A percentile compares a stretch with the other conserved stretches of the same genome.
Conservation (phyloP, 2,797 vertebrate genomes). For the Furcifer pardalis region DNA sequence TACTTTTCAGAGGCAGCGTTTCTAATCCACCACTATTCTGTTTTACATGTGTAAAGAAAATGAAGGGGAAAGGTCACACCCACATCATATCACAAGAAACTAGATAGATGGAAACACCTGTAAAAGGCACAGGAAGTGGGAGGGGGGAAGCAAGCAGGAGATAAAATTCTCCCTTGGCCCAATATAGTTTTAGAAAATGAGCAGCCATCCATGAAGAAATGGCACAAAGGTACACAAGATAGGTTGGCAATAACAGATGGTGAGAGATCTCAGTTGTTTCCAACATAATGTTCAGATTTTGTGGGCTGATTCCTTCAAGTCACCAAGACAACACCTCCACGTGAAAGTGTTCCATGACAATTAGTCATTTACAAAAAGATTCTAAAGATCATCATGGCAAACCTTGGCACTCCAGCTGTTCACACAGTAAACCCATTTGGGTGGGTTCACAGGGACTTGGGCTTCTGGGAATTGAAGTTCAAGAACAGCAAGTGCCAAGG, state of each 20-base stretch:
- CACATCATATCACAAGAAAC: too few relatives aligned
- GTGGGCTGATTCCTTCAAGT: not conserved
- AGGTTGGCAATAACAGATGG: slow-evolving; percentile 27
- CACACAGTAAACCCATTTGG: too few relatives aligned
- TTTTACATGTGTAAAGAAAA: not conserved
- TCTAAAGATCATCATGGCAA: too few relatives aligned
- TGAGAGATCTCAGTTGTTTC: not conserved
- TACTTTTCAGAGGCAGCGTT: not conserved
- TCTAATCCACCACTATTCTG: not conserved
- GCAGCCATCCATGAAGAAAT: slow-evolving; percentile 6
- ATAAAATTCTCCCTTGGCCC: not conserved
- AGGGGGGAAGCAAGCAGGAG: not conserved
- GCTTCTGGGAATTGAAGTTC: too few relatives aligned
- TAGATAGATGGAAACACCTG: not conserved
- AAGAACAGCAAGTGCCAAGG: too few relatives aligned
- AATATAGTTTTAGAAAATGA: slow-evolving; percentile 26
- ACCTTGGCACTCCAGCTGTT: too few relatives aligned
- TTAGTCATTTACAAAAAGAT: slow-evolving; percentile 3
- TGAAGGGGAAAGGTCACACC: too few relatives aligned
- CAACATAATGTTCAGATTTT: not conserved
- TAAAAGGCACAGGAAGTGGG: not conserved
- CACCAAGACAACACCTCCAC: not conserved
- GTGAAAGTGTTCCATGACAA: not conserved
- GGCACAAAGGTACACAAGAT: not conserved
- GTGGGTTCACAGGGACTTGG: too few relatives aligned